Percentiles rank a stretch among this genome's conserved stretches.
Evolutionary conservation across 2,888 invertebrate genomes (phyloP).

Genomic region (Ochropleura plecta): DNA sequence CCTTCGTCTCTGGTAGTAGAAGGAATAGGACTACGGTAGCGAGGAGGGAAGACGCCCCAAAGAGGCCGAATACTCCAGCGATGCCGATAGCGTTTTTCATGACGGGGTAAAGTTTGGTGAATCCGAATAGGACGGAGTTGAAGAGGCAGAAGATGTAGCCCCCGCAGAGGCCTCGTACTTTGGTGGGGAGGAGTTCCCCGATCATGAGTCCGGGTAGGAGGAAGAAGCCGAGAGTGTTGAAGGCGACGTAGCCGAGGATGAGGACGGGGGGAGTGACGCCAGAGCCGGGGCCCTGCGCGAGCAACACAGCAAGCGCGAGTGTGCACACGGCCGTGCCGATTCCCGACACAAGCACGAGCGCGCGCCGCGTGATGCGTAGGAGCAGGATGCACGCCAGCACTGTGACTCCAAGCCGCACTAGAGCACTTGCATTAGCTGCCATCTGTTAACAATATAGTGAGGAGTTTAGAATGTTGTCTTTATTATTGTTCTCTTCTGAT

Average conservation of each 20-base stretch:
- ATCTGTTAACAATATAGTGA: slow-evolving; percentile 70
- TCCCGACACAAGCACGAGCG: slow-evolving; percentile 92
- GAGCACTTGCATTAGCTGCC: slow-evolving; percentile 93
- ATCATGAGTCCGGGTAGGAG: slow-evolving; percentile 94
- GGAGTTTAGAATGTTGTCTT: background rate
- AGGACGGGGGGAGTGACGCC: slow-evolving; percentile 78
- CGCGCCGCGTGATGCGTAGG: slow-evolving; percentile 92
- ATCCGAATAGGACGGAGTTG: slow-evolving; percentile 92
- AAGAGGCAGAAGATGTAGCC: slow-evolving; percentile 94
- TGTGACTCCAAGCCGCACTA: slow-evolving; percentile 92
- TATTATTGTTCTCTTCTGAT: background rate
- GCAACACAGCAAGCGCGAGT: slow-evolving; percentile 87
- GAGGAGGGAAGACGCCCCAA: slow-evolving; percentile 91
- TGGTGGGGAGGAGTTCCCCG: slow-evolving; percentile 94
- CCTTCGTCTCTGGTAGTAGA: slow-evolving; percentile 94
- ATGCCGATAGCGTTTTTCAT: slow-evolving; percentile 91
- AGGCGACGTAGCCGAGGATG: slow-evolving; percentile 93
- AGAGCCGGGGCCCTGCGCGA: slow-evolving; percentile 74
- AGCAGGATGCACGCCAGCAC: slow-evolving; percentile 92
- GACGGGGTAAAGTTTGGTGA: slow-evolving; percentile 93
- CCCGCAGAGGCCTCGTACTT: slow-evolving; percentile 93
- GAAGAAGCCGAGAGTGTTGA: slow-evolving; percentile 94
- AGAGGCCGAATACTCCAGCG: slow-evolving; percentile 93
- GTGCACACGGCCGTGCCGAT: slow-evolving; percentile 92
- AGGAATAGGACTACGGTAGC: slow-evolving; percentile 92